Evolutionary conservation across 35 echinoderm and acorn worm genomes (phyloP).

Genomic region (Acanthaster planci): DNA sequence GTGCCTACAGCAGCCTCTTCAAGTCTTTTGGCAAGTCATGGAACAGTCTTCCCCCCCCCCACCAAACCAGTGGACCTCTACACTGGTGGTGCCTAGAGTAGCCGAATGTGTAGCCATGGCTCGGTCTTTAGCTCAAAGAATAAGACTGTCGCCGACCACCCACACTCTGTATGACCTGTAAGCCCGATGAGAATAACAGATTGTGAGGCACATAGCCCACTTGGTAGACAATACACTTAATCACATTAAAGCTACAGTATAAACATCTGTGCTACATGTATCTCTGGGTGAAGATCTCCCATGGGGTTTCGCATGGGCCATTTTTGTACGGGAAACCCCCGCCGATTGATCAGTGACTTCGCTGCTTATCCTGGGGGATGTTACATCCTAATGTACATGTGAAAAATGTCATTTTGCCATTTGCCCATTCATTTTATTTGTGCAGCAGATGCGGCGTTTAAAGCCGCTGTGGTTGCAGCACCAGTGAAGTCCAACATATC

Average conservation of each 20-base stretch:
- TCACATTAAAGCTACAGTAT: neutral
- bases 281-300: neutral
- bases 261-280: neutral
- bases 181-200: neutral
- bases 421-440: slow-evolving; percentile 3
- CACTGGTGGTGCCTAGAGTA: neutral
- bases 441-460: no score
- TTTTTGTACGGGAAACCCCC: no score
- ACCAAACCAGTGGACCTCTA: neutral
- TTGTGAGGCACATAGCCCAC: neutral
- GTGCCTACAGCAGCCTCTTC: no score
- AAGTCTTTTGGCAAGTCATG: neutral
- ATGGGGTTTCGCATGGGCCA: neutral
- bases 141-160: neutral
- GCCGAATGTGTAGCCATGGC: neutral
- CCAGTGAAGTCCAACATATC: no score
- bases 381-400: neutral
- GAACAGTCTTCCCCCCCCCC: neutral
- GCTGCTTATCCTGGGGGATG: neutral
- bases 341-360: no score
- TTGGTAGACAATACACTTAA: neutral
- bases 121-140: neutral
- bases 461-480: no score
- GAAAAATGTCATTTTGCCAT: slow-evolving; percentile 5
- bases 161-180: neutral